Evolutionary conservation across 2,113 vertebrate genomes (phyloP), one percentile per base, ranked within the genome.

Genomic region (Phylloscopus trochiloides): DNA sequence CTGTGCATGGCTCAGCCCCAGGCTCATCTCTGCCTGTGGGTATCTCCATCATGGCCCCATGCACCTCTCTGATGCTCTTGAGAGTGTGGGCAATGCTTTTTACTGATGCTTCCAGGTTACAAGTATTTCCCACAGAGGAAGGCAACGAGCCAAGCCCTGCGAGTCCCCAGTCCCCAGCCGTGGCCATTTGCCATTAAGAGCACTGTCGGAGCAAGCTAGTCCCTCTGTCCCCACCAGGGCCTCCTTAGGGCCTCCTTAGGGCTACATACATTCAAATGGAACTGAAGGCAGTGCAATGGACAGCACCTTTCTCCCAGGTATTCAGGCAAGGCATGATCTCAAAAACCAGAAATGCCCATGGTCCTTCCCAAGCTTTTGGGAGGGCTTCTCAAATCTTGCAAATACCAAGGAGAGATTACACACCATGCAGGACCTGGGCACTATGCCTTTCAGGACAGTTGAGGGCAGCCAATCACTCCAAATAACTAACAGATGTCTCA

Each of bases 401-500:
- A 75, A 76, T 1, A 3, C 21, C 32, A 18, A 17, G 48, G 19
- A 34, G 10, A 42, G 1, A 5, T 62, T 34, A 67, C 26, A 42
- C 8, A 36, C 26, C n/a, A 38, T 31, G 31, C 3, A 2, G 24
- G 14, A 76, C 16, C 28, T 12, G 14, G 38, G 48, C 34, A 59
- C 10, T 5, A 1, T 14, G 9, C 31, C 34, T 76, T 48, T 26
- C 36, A 72, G n/a, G 62, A 75, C 67, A 87, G 51, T 42, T 66
- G 36, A 61, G 26, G 36, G 31, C 24, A 94, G 62, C n/a, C 61
- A 38, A 19, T 43, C 42, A 21, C 57, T 58, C 42, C 7, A 3
- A 71, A 75, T 8, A 58, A 18, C 28, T 71, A 24, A 32, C 0
- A 0, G 7, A 11, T 52, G 12, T 52, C 7, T 54, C 14, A 5